Evolutionary conservation across 2,113 vertebrate species (phyloP), one percentile per base, ranked within the genome.

Genomic region (Rhinolophus ferrumequinum): DNA sequence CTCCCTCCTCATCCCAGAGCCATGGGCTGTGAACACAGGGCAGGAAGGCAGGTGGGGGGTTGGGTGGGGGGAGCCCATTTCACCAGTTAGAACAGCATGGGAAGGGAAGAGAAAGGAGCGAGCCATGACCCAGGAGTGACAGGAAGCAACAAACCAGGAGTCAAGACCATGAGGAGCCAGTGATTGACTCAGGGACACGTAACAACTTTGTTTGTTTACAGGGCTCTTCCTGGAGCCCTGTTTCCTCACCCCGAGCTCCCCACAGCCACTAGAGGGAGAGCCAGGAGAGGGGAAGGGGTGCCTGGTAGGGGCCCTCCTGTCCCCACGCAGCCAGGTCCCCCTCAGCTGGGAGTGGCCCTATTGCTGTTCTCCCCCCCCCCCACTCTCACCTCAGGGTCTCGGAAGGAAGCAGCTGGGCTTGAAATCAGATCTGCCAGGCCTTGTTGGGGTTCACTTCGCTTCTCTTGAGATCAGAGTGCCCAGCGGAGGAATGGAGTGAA

Each of bases 391-490:
- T 44, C 38, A 0, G 11, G 64, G 22, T 41, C 58, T 33, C 79
- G 73, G 93, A 82, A 96, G 91, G 81, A 92, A 95, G 81, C 0
- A 0, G 64, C 73, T 2, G 64, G 3, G 19, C 80, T 77, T 73
- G 88, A 96, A 96, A 97, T 80, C 92, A 86, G 94, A 97, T 91
- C 94, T 8, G 11, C n/a, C 30, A 21, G 90, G 84, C 64, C 33
- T 60, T 6, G 35, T 80, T 83, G 6, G 67, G 86, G 94, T 94
- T 94, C 96, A 87, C 44, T 93, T 87, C 6, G 12, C 54, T 66
- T 88, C 92, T 81, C 52, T 66, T 2, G 18, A 33, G 76, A 80
- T 60, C 69, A 4, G 3, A 21, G 66, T 0, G 44, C 76, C 60
- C n/a, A 8, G 89, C 70, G 26, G 22, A 64, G 41, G 28, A 50